These are phyloP conservation scores for Carterocephalus palaemon DNA, from an alignment of 2,888 invertebrate genomes.

Conservation along the genomic window DNA sequence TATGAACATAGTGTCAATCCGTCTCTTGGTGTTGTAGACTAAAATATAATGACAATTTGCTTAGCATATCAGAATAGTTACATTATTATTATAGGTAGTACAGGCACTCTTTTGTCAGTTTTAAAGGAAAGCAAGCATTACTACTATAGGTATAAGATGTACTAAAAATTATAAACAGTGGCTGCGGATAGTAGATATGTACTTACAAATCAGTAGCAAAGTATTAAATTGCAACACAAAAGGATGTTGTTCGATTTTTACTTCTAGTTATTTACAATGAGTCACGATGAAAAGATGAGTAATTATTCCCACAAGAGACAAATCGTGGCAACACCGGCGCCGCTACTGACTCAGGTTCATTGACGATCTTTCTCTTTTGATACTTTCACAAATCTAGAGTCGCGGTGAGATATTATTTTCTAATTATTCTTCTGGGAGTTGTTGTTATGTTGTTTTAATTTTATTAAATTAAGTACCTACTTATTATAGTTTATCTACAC, in stretches of 20 bases:
- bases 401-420: slow-evolving; percentile 33
- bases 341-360: slow-evolving; percentile 54
- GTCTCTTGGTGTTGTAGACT: background rate
- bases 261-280: slow-evolving; percentile 44
- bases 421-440: background rate
- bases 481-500: no score
- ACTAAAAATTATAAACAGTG: no score
- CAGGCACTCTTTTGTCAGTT: no score
- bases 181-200: no score
- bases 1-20: background rate
- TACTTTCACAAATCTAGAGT: slow-evolving; percentile 44
- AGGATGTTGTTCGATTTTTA: slow-evolving; percentile 8
- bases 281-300: slow-evolving; percentile 42
- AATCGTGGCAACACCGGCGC: slow-evolving; percentile 54
- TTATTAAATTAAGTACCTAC: no score
- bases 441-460: no score
- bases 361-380: slow-evolving; percentile 31
- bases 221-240: background rate
- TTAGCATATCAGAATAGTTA: no score
- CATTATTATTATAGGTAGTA: no score
- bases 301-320: slow-evolving; percentile 39
- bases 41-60: background rate
- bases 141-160: no score
- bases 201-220: slow-evolving; percentile 8
- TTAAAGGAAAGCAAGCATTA: background rate